Conservation (phyloP, 2,888 invertebrate species). For the Lasioglossum villosulum region DNA sequence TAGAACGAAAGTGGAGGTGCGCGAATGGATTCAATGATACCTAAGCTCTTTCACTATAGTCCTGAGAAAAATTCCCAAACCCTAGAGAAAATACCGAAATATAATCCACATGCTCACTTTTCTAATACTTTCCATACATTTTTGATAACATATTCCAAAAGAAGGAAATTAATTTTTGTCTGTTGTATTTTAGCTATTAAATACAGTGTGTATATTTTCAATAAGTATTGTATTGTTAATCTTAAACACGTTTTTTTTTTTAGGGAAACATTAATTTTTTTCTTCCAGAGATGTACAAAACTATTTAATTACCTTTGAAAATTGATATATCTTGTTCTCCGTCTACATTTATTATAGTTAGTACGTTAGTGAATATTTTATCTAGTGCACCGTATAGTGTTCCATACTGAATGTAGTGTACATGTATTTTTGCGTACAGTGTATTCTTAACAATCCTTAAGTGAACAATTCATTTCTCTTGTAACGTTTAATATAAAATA, state of each 20-base stretch:
- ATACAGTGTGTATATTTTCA: not conserved
- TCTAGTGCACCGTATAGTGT: not conserved
- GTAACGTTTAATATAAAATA: not conserved
- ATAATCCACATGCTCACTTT: not conserved
- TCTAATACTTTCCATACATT: not conserved
- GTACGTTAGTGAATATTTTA: not conserved
- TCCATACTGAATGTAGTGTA: not conserved
- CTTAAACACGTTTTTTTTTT: not conserved
- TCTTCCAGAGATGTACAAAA: not conserved
- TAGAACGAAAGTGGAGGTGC: too few relatives aligned
- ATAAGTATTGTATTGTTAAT: not conserved
- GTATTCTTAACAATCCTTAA: not conserved
- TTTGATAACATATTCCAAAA: not conserved
- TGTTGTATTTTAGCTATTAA: not conserved
- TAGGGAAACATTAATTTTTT: not conserved
- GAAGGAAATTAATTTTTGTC: not conserved
- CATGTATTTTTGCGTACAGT: not conserved
- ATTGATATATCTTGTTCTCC: not conserved
- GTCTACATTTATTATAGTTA: not conserved
- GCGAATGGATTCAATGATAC: constrained; percentile 12
- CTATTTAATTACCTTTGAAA: not conserved
- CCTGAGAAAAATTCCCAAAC: not conserved
- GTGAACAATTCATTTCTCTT: not conserved
- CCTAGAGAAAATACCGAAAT: not conserved
- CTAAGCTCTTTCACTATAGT: not conserved